These are phyloP conservation scores for Alitta virens DNA, from an alignment of 2,888 invertebrate genomes.

Conservation along the genomic window DNA sequence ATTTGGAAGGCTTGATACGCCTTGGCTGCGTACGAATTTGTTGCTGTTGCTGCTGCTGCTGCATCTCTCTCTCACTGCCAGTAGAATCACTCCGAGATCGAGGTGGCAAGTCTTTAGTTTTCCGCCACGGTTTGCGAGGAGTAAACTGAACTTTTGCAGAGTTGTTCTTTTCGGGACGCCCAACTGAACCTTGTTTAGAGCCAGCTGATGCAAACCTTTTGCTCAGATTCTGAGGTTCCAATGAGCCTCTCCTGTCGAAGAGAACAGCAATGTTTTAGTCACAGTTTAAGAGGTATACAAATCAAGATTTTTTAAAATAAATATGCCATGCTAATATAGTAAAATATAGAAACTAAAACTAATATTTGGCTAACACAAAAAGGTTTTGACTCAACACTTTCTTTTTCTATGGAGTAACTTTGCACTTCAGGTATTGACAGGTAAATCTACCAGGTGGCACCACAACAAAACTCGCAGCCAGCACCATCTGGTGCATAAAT, in stretches of 20 bases:
- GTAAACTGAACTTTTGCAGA: background rate
- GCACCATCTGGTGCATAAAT: too few species aligned
- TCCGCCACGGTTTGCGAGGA: background rate
- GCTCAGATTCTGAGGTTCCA: constrained; percentile 24
- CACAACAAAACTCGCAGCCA: too few species aligned
- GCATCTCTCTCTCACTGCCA: background rate
- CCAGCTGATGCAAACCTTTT: constrained; percentile 22
- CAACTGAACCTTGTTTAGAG: background rate
- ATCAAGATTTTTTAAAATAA: too few species aligned
- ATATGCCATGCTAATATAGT: too few species aligned
- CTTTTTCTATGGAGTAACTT: too few species aligned
- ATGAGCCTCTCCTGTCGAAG: constrained; percentile 1
- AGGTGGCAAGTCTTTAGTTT: background rate
- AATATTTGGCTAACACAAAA: too few species aligned
- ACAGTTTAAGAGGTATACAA: too few species aligned
- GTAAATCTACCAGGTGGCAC: too few species aligned
- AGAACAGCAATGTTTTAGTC: constrained; percentile 16
- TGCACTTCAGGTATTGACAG: too few species aligned
- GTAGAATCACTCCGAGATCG: background rate
- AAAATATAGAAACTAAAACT: too few species aligned
- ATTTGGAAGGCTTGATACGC: background rate
- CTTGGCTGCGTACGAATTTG: background rate
- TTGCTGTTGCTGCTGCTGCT: background rate
- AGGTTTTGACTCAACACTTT: too few species aligned
- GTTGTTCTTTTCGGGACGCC: too few species aligned